These are phyloP conservation scores for Acleris holmiana DNA, from an alignment of 2,888 invertebrate species.

Conservation along the genomic window DNA sequence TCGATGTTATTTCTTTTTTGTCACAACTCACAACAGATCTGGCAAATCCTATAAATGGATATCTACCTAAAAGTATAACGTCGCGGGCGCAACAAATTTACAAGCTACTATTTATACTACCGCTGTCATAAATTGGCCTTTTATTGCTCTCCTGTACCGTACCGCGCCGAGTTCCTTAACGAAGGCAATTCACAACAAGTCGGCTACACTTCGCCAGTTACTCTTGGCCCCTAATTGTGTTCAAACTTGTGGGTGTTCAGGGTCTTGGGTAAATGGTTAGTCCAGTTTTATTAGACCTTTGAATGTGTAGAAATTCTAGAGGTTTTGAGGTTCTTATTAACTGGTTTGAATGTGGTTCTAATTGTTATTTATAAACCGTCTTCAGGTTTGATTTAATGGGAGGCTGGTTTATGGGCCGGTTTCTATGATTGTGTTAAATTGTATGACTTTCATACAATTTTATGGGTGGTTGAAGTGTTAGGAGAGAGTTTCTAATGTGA, in stretches of 20 bases:
- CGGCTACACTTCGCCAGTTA: conserved; percentile 4
- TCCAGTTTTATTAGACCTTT: conserved; percentile 3
- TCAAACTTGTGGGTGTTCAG: not conserved
- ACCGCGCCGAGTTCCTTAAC: conserved; percentile 30
- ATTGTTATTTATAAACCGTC: conserved; percentile 36
- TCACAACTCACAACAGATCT: no score
- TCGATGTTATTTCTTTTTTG: no score
- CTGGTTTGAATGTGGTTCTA: conserved; percentile 23
- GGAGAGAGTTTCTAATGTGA: not conserved
- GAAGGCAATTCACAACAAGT: conserved; percentile 33
- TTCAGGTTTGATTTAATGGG: conserved; percentile 34
- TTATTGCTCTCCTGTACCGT: conserved; percentile 32
- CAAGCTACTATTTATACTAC: conserved; percentile 36
- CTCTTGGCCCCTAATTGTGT: not conserved
- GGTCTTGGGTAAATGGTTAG: not conserved
- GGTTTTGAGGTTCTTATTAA: not conserved
- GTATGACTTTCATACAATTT: conserved; percentile 28
- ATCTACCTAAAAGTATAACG: conserved; percentile 22
- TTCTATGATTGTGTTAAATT: conserved; percentile 28
- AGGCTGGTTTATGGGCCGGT: conserved; percentile 18
- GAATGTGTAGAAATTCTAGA: not conserved
- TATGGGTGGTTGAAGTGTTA: conserved; percentile 11
- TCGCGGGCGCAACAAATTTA: conserved; percentile 24
- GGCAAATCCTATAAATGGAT: not conserved
- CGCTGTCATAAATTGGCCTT: conserved; percentile 35